These are phyloP conservation scores for Arrhamphus sclerolepis DNA, from an alignment of 2,797 vertebrate genomes.

Conservation along the genomic window DNA sequence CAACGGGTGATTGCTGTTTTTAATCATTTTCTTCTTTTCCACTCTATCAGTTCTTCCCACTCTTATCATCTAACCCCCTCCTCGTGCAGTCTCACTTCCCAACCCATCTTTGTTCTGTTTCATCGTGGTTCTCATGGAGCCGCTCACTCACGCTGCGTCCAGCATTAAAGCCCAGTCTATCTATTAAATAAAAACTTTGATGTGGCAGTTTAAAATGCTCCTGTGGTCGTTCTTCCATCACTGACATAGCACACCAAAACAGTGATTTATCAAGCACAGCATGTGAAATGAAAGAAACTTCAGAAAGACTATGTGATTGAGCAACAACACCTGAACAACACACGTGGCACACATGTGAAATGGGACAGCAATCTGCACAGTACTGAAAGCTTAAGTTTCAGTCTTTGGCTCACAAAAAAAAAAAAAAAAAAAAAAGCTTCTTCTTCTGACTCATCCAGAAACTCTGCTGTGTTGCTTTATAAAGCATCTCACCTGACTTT, in stretches of 20 bases:
- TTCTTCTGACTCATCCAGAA: slow-evolving; percentile 56
- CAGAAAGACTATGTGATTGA: not conserved
- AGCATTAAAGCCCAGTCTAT: slow-evolving; percentile 19
- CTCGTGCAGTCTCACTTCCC: slow-evolving; percentile 67
- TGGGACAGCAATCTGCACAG: not conserved
- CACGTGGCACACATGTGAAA: not conserved
- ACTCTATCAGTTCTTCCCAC: slow-evolving; percentile 80
- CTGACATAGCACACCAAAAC: slow-evolving; percentile 26
- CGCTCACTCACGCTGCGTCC: slow-evolving; percentile 52
- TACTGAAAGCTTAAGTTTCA: not conserved
- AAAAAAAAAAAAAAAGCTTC: slow-evolving; percentile 9
- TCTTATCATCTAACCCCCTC: slow-evolving; percentile 78
- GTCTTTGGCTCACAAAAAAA: not conserved
- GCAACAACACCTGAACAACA: slow-evolving; percentile 6
- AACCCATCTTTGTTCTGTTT: slow-evolving; percentile 63
- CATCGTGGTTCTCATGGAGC: slow-evolving; percentile 55
- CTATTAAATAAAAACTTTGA: slow-evolving; percentile 39
- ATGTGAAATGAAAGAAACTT: slow-evolving; percentile 2
- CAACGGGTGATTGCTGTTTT: slow-evolving; percentile 90
- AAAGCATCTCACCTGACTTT: slow-evolving; percentile 51
- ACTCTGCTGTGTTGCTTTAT: slow-evolving; percentile 24
- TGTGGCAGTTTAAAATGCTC: slow-evolving; percentile 32
- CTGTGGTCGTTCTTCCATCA: slow-evolving; percentile 18
- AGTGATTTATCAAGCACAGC: not conserved
- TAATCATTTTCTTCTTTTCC: slow-evolving; percentile 86